Conservation (phyloP, 2,797 vertebrate genomes). For the Pogoniulus pusillus region DNA sequence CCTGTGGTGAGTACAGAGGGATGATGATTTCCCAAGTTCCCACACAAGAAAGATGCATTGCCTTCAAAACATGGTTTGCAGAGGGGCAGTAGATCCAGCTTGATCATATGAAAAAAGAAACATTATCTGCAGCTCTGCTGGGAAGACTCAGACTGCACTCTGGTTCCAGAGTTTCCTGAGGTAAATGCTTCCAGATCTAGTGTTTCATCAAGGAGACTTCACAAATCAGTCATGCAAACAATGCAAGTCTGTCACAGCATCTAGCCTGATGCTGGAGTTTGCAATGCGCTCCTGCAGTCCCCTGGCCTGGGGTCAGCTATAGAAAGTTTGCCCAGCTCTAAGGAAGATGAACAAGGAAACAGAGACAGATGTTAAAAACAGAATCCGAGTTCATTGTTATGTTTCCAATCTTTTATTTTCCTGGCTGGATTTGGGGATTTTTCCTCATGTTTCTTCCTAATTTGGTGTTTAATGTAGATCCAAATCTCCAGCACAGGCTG, state of each 20-base stretch:
- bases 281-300: not conserved
- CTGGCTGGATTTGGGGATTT: not conserved
- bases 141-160: not conserved
- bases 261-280: not conserved
- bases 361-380: not conserved
- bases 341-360: not conserved
- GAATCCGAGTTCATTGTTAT: fast-evolving
- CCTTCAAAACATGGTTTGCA: not conserved
- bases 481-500: not conserved
- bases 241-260: not conserved
- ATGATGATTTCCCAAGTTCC: not conserved
- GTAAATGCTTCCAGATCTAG: not conserved
- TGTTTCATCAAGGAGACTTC: not conserved
- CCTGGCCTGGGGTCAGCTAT: not conserved
- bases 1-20: too few species aligned
- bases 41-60: not conserved
- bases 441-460: not conserved
- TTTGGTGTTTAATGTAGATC: not conserved
- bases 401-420: not conserved
- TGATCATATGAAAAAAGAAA: not conserved
- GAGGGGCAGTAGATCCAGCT: not conserved
- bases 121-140: not conserved
- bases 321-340: not conserved
- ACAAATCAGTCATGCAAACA: fast-evolving
- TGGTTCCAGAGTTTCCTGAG: not conserved